These are phyloP conservation scores for Eupeodes luniger DNA, from an alignment of 2,888 invertebrate genomes.

Conservation along the genomic window DNA sequence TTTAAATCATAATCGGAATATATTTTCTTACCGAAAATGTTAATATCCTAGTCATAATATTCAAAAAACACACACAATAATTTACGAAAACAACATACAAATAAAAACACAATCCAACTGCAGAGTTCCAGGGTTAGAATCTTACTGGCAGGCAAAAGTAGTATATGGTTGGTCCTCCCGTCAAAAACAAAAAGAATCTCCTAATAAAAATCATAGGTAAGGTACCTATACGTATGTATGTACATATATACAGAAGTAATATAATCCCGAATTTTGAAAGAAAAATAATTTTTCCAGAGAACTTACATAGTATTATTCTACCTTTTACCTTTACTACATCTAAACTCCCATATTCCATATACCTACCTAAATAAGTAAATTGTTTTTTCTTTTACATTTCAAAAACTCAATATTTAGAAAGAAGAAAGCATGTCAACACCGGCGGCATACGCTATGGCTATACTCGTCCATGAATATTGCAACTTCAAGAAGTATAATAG, in stretches of 20 bases:
- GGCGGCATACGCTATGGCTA: constrained; percentile 31
- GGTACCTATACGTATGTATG: neutral
- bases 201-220: too few relatives aligned
- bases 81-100: neutral
- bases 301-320: constrained; percentile 13
- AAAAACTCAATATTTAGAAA: constrained; percentile 18
- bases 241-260: neutral
- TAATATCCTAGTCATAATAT: constrained; percentile 44
- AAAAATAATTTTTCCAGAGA: constrained; percentile 26
- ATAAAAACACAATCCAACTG: constrained; percentile 22
- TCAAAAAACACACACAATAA: constrained; percentile 3
- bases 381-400: neutral
- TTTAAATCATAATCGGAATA: neutral
- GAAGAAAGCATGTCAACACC: constrained; percentile 46
- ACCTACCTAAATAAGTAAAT: neutral
- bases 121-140: constrained; percentile 21
- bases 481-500: constrained; percentile 14
- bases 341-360: neutral
- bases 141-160: constrained; percentile 19
- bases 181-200: neutral
- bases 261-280: constrained; percentile 28
- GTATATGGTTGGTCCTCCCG: neutral
- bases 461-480: constrained; percentile 32
- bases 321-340: neutral
- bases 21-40: constrained; percentile 57